phyloP scores from a whole-genome alignment of 2,888 invertebrate genomes.

The Anthophora plumipes region DNA sequence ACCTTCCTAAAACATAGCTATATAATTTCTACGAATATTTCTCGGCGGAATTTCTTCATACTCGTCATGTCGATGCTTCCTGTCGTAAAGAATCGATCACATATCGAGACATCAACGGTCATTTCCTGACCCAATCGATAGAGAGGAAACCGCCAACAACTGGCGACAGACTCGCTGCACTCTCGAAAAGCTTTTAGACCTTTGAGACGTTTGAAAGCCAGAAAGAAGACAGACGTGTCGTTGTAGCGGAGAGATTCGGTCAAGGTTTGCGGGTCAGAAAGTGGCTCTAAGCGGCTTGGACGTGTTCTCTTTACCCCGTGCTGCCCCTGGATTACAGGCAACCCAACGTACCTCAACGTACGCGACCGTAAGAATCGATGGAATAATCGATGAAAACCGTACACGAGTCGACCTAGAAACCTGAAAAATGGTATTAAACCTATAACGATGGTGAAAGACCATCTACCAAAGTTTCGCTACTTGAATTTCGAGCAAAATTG shows the following conservation, averaged over 20 bases:
- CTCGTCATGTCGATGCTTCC: too few species aligned
- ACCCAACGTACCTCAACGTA: slow-evolving; percentile 33
- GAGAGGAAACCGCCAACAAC: slow-evolving; percentile 60
- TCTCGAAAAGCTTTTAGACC: slow-evolving; percentile 26
- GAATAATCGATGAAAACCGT: slow-evolving; percentile 39
- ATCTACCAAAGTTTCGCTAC: slow-evolving; percentile 11
- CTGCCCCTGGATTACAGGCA: background rate
- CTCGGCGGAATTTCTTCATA: too few species aligned
- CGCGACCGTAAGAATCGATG: slow-evolving; percentile 23
- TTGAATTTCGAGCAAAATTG: background rate
- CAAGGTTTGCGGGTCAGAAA: slow-evolving; percentile 48
- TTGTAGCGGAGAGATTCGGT: slow-evolving; percentile 17
- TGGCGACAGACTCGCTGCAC: slow-evolving; percentile 25
- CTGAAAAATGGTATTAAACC: slow-evolving; percentile 8
- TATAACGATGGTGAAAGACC: background rate
- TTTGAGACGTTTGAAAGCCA: background rate
- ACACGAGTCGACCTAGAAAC: slow-evolving; percentile 34
- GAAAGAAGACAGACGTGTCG: background rate
- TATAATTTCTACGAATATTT: too few species aligned
- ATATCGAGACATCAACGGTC: background rate
- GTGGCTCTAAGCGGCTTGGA: slow-evolving; percentile 35
- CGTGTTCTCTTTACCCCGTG: slow-evolving; percentile 20
- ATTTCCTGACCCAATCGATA: slow-evolving; percentile 33
- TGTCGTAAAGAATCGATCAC: background rate
- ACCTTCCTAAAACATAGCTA: too few species aligned